Evolutionary conservation across 2,113 vertebrate species (phyloP), one percentile per base, ranked within the genome.

Genomic region (Pantherophis guttatus): DNA sequence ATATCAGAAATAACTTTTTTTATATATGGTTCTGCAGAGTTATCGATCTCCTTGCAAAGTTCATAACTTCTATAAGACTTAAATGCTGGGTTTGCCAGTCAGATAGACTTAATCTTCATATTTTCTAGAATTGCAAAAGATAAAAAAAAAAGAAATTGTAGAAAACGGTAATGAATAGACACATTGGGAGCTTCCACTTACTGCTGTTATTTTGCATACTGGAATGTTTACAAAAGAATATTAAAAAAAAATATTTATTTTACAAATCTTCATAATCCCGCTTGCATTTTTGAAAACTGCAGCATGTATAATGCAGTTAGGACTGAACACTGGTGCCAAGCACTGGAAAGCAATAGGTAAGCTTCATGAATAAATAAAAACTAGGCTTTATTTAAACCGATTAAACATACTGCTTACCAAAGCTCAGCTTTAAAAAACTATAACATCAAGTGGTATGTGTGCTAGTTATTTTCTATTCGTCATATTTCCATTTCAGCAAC

Each of bases 211-310:
- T 91, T 91, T 91, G 54, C 54, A 33, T 8, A 50, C 13, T 86
- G 54, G 8, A 48, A 86, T 55, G 33, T 86, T 91, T 91, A 85
- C 53, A 48, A 19, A 86, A 91, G 29, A 85, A 55, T 85, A 54
- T 85, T 58, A 57, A 58, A 90, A 90, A 90, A 85, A 90, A 48
- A 91, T 86, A 86, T 86, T 55, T 86, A 29, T 86, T 86, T 54
- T 58, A 58, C 3, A 86, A 50, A 91, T 91, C 53, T 86, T 86
- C 54, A 58, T 86, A 86, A 86, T 29, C 54, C 89, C 23, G 19
- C 24, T 91, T 86, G 53, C 26, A 58, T 48, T 58, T 86, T 3
- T 91, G 85, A 86, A 21, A 75, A 86, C 23, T 19, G 33, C 70
- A 57, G 33, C 33, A 44, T 57, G 53, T 75, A 86, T 85, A 81